Base-by-base conservation (phyloP, 2,888 invertebrate species). In the Pyrochroa serraticornis region DNA sequence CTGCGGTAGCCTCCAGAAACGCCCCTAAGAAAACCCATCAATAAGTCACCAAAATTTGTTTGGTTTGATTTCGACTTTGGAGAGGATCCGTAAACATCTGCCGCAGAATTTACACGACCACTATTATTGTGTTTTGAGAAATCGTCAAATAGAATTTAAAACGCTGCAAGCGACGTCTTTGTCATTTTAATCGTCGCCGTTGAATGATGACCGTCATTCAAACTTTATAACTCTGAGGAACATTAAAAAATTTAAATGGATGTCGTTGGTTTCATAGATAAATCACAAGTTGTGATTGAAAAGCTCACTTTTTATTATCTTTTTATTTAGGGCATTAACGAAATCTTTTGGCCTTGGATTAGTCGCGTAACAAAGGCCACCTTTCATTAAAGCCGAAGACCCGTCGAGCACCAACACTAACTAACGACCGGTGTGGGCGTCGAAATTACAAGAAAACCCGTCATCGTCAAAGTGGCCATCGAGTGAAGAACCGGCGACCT, bases 1-100 rank as follows among this genome's bases (percentile, higher is more conserved):
- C 43, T 58, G 58, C 58, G 52, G 47, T 47, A 52, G 52, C 57
- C 52, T 44, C 38, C 30, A 10, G 52, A 43, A 43, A 58, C 58
- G 58, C 58, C 58, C 52, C 41, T 41, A 30, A 30, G 22, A 10
- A 7, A 7, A 32, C 13, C 14, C 3, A 31, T 42, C 38, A 52
- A 52, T 36, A 56, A 46, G 42, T 57, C 52, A 52, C 48, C 52
- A 52, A 58, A 47, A 58, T 58, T 56, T 49, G 43, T 41, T 43
- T 44, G 13, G 30, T n/a, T 38, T 48, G 55, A 42, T 42, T 46
- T 37, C 6, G 44, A 10, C 22, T 22, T 22, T 13, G 8, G 32
- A 57, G 46, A 42, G 32, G 45, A 45, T 57, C 5, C 14, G 51
- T 12, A 57, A 57, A 57, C 57, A 57, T 50, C 57, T 57, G 57